These are phyloP conservation scores for Ostrea denselamellosa DNA, from an alignment of 1,140 invertebrate species.

Conservation along the genomic window DNA sequence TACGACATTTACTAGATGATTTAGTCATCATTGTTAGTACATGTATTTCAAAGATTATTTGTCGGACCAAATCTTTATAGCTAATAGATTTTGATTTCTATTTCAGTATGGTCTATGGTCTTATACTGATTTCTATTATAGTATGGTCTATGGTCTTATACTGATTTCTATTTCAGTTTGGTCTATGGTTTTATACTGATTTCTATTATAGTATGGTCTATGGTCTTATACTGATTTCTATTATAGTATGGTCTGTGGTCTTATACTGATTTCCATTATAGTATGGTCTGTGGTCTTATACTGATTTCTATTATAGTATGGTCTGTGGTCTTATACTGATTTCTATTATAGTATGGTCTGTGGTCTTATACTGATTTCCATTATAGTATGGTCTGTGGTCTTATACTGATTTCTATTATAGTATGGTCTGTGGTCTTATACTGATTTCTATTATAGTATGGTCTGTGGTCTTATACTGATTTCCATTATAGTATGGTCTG, in stretches of 20 bases:
- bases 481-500: conserved; percentile 90
- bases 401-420: conserved; percentile 88
- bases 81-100: not conserved
- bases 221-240: conserved; percentile 90
- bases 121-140: conserved; percentile 88
- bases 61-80: too few species aligned
- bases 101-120: conserved; percentile 93
- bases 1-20: too few species aligned
- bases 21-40: too few species aligned
- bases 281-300: conserved; percentile 96
- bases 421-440: conserved; percentile 96
- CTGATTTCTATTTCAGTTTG: conserved; percentile 88
- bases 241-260: conserved; percentile 93
- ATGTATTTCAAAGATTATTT: too few species aligned
- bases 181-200: conserved; percentile 96
- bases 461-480: conserved; percentile 96
- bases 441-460: conserved; percentile 88
- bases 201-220: conserved; percentile 90
- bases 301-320: conserved; percentile 88
- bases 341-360: conserved; percentile 90
- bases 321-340: conserved; percentile 96
- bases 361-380: conserved; percentile 90
- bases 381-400: conserved; percentile 93
- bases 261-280: conserved; percentile 88
- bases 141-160: conserved; percentile 96